These are phyloP conservation scores for Dynastes hyllus DNA, from an alignment of 2,888 invertebrate species.

Conservation along the genomic window DNA sequence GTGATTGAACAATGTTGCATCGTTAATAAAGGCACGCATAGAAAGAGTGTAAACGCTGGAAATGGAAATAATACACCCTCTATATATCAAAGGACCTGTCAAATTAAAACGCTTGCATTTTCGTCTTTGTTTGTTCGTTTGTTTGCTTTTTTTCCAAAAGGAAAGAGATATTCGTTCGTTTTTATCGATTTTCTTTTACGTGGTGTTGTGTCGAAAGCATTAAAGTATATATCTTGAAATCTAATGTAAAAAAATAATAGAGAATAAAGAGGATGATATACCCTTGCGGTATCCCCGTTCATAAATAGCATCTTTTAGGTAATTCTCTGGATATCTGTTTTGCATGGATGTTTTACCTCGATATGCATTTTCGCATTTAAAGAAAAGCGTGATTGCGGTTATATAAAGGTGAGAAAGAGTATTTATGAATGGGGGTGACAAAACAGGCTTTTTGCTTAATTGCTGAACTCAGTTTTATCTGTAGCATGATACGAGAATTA, in stretches of 20 bases:
- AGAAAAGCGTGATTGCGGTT: neutral
- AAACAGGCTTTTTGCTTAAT: conserved; percentile 49
- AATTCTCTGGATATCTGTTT: neutral
- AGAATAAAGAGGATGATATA: neutral
- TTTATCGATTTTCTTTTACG: conserved; percentile 14
- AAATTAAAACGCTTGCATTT: conserved; percentile 25
- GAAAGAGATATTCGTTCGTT: neutral
- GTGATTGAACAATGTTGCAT: conserved; percentile 1
- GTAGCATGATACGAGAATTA: conserved; percentile 34
- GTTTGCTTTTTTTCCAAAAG: neutral
- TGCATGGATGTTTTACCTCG: neutral
- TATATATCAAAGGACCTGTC: conserved; percentile 28
- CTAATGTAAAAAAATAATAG: neutral
- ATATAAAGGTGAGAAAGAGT: conserved; percentile 5
- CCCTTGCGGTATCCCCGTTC: too few species aligned
- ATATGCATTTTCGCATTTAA: neutral
- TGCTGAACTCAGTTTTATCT: conserved; percentile 43
- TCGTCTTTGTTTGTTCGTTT: conserved; percentile 5
- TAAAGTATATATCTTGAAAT: neutral
- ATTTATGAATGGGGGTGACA: conserved; percentile 42
- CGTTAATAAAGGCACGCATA: conserved; percentile 8
- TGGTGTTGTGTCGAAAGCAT: neutral
- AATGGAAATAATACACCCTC: conserved; percentile 34
- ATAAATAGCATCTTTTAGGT: neutral
- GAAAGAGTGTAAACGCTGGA: conserved; percentile 15